Base-by-base conservation (phyloP, 2,797 vertebrate species). In the Acridotheres tristis region DNA sequence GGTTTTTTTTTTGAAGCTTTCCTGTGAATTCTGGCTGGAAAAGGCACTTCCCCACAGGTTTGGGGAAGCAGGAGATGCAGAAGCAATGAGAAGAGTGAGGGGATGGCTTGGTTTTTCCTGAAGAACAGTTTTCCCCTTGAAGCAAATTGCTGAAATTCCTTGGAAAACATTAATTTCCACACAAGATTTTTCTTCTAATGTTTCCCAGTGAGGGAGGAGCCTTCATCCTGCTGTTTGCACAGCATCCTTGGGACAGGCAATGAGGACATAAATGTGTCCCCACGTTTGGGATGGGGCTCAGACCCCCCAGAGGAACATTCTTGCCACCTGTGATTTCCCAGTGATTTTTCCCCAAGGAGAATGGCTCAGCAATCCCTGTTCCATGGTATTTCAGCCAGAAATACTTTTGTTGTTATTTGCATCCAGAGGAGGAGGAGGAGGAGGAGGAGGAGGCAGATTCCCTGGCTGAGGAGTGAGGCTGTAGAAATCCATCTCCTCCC, bases 361-460 rank as follows among this genome's bases (percentile, higher is more conserved):
- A 30, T 0, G 2, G 32, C 13, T 54, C 66, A 91, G 68, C 85
- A 34, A 9, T 45, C 53, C 43, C 48, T 29, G n/a, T 4, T 61
- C 53, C 0, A 1, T 51, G 69, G 11, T n/a, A 13, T 50, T 82
- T 72, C 47, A 38, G 72, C 71, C 78, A 22, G 82, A 50, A 72
- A 88, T 57, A 32, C 47, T 89, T 54, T 29, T 10, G 8, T 45
- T 62, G 83, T 83, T 87, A 53, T 82, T 93, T 90, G 83, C 72
- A 50, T 34, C 75, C 45, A 19, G 38, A 43, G 45, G 71, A 66
- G 68, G 69, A 79, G 45, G 71, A 66, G 45, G 71, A 66, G 45
- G 71, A 66, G 63, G 53, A 69, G 53, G 50, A 58, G 45, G 76
- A 58, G 48, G 66, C 73, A 88, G 89, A 16, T 59, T 83, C 73